Conservation (phyloP, 2,797 vertebrate genomes). For the Enteromius fasciolatus region DNA sequence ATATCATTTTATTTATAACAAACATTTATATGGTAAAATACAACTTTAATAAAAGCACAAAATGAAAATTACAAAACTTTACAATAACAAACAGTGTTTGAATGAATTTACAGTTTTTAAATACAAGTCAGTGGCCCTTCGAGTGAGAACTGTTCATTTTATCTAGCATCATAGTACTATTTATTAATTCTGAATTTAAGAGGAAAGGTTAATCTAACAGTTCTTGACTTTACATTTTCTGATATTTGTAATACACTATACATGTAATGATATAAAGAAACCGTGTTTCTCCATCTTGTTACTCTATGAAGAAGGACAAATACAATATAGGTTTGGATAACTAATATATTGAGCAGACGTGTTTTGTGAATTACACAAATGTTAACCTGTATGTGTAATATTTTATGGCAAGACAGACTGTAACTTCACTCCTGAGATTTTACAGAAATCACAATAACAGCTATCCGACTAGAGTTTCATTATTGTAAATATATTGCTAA, state of each 20-base stretch:
- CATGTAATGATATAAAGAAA: conserved; percentile 32
- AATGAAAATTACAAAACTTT: conserved; percentile 74
- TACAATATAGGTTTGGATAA: conserved; percentile 46
- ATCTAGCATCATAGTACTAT: conserved; percentile 11
- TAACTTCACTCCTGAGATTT: conserved; percentile 42
- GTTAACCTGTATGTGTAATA: not conserved
- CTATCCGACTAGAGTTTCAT: not conserved
- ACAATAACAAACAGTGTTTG: conserved; percentile 75
- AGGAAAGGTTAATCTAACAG: not conserved
- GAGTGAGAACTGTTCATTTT: conserved; percentile 55
- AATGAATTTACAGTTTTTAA: conserved; percentile 67
- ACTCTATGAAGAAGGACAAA: not conserved
- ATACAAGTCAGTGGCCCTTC: conserved; percentile 59
- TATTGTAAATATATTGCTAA: conserved; percentile 17
- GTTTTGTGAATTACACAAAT: conserved; percentile 46
- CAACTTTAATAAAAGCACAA: conserved; percentile 66
- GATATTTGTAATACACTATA: conserved; percentile 56
- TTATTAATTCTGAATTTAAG: not conserved
- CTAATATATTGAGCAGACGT: not conserved
- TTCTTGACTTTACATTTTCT: conserved; percentile 28
- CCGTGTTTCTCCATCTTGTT: conserved; percentile 31
- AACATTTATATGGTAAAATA: conserved; percentile 70
- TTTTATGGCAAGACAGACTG: conserved; percentile 19
- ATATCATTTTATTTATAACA: conserved; percentile 77
- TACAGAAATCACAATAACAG: conserved; percentile 1